Base-by-base conservation (phyloP, 2,888 invertebrate species). In the Nemotelus pantherinus region DNA sequence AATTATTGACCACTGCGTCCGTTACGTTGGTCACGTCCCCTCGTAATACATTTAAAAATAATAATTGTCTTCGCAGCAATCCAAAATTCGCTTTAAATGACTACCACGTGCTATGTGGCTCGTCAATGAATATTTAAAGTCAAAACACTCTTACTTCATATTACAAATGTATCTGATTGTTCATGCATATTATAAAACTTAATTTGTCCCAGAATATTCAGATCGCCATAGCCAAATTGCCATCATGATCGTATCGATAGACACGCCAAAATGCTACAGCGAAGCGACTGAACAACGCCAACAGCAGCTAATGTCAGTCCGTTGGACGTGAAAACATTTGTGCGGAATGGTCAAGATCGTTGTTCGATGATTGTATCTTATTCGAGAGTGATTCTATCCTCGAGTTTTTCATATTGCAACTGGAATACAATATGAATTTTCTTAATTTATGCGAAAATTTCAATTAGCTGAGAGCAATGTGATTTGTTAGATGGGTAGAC, bases 121-220 rank as follows among this genome's bases (percentile, higher is more conserved):
- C 41, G 47, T 63, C 44, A 5, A 44, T 45, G 65, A 47, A 44
- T 44, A 44, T 65, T 45, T 39, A 44, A 43, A 65, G 65, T 65
- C 65, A 65, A 65, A 65, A 65, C 25, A 65, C n/a, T 25, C 10
- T 25, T 25, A 7, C 63, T 43, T 63, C 63, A 7, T 45, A 65
- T 65, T 44, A 45, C 47, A 45, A 65, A 45, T 25, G 25, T 65
- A 65, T 65, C 65, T 65, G 65, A 65, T 47, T 25, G 65, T 65
- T 25, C 25, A 25, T 25, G 25, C 25, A 39, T 65, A 65, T 65
- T 45, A 45, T 65, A n/a, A 43, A 63, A 63, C 43, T 9, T 63
- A 43, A 63, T 63, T 65, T n/a, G 9, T 58, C 25, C 58, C 25
- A 25, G 25, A 58, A 25, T 25, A 58, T n/a, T n/a, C n/a, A 58